Base-by-base conservation (phyloP, 2,888 invertebrate species). In the Sinopyrophorus schimmeli region DNA sequence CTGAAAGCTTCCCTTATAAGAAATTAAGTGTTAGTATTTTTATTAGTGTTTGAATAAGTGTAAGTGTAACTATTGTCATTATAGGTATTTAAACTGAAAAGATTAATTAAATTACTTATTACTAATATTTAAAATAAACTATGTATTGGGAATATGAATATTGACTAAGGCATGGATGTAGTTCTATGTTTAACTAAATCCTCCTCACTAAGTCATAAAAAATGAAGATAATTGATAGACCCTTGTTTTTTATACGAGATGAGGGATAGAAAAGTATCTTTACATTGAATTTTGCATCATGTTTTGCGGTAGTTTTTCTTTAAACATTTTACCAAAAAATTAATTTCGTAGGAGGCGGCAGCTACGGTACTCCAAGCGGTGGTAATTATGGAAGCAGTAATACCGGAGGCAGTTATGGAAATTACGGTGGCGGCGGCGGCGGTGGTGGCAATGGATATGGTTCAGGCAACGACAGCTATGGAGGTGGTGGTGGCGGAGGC, bases 141-240 rank as follows among this genome's bases (percentile, higher is more conserved):
- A n/a, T n/a, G n/a, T n/a, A n/a, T n/a, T n/a, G n/a, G n/a, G n/a
- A n/a, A n/a, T n/a, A n/a, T n/a, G n/a, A n/a, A n/a, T n/a, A n/a
- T 52, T 59, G 73, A 71, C 68, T 63, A 66, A 70, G 71, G 71
- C 71, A 72, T 72, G 67, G 68, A 63, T 58, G 54, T 59, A 59
- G 60, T 58, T 47, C 50, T 49, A 43, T 53, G 41, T 59, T 51
- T 53, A 48, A 58, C 50, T 54, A 34, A 51, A 51, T 58, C 70
- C 66, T 72, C 69, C 68, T n/a, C 62, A 61, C 65, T 69, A 65
- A 70, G 69, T 72, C 73, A 60, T 34, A 71, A 34, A 72, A 66
- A 59, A 53, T 37, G 54, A 53, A 59, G 57, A 20, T 59, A 65
- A 65, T 63, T 67, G 72, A 72, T 73, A 72, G 73, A 69, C 72